phyloP scores from a whole-genome alignment of 2,113 vertebrate genomes.

The Sapayoa aenigma region DNA sequence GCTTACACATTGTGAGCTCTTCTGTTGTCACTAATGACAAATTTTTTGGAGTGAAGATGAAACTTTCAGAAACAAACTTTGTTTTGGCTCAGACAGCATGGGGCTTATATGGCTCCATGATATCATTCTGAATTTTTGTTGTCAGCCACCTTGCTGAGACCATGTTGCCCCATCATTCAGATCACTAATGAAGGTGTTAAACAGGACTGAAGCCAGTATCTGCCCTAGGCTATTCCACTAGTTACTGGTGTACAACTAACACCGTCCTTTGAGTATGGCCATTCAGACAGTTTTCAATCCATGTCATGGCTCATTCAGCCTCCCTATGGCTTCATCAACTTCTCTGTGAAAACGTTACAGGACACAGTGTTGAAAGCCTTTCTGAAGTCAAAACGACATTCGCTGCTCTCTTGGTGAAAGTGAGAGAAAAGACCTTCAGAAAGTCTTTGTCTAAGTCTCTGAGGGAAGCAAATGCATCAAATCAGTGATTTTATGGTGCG shows the following conservation, averaged over 20 bases:
- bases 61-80: background rate
- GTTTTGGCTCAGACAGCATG: background rate
- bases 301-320: background rate
- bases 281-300: background rate
- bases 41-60: background rate
- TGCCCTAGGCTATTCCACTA: background rate
- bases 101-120: background rate
- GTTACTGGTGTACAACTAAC: background rate
- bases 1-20: background rate
- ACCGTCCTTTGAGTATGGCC: background rate
- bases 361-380: background rate
- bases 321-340: background rate
- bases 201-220: background rate
- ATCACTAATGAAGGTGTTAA: background rate
- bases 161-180: background rate
- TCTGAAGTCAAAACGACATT: background rate
- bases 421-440: background rate
- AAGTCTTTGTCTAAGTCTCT: background rate
- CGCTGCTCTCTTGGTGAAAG: background rate
- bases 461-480: background rate
- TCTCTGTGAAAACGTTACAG: background rate
- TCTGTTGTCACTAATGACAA: background rate
- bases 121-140: background rate
- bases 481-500: background rate
- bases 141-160: background rate